Percentiles rank a stretch among this genome's conserved stretches.
Evolutionary conservation across 2,113 vertebrate genomes (phyloP).

Genomic region (Brienomyrus longianalis): DNA sequence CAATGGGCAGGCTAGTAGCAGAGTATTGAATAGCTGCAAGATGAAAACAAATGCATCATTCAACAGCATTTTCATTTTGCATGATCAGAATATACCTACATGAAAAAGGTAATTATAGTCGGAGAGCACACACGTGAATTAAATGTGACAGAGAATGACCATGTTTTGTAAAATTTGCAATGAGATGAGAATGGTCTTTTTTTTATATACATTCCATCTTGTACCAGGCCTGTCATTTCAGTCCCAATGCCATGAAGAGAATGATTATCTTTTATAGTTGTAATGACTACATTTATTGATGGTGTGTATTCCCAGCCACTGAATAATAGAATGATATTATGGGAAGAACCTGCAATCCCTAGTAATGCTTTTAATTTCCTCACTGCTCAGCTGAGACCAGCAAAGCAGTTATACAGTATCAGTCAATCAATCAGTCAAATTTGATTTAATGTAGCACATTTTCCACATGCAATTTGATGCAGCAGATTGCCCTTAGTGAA

Average conservation of each 20-base stretch:
- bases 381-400: neutral
- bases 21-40: neutral
- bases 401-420: neutral
- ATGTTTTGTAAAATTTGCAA: slow-evolving; percentile 9
- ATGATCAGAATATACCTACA: neutral
- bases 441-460: neutral
- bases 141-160: neutral
- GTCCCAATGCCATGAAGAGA: neutral
- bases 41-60: neutral
- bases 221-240: neutral
- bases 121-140: neutral
- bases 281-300: neutral
- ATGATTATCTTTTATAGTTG: neutral
- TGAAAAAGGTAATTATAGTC: neutral
- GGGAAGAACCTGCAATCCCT: neutral
- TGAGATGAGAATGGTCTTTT: neutral
- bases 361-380: slow-evolving; percentile 15
- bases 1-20: neutral
- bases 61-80: neutral
- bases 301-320: neutral
- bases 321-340: neutral
- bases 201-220: slow-evolving; percentile 17
- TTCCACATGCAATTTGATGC: neutral
- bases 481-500: neutral
- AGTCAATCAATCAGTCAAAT: neutral